A percentile compares a stretch with the other conserved stretches of the same genome.
Conservation (phyloP, 2,113 vertebrate species). For the Centropus unirufus region DNA sequence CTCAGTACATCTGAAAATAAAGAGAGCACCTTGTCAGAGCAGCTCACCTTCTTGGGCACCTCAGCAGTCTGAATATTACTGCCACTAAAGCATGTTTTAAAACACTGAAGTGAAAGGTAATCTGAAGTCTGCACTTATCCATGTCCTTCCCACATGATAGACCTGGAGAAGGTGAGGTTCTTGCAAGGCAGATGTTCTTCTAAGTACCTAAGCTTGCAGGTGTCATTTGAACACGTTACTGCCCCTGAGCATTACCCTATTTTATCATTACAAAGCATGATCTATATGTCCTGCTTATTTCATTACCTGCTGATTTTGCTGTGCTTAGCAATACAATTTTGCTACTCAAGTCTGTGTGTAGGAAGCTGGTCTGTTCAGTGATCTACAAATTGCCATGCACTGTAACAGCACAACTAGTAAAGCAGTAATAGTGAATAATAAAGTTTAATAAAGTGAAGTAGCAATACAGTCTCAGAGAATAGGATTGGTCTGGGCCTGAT, state of each 20-base stretch:
- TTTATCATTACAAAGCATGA: background rate
- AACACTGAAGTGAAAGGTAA: background rate
- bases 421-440: too few species aligned
- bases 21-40: background rate
- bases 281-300: background rate
- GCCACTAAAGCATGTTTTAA: background rate
- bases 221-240: background rate
- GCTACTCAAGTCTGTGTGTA: background rate
- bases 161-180: background rate
- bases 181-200: background rate
- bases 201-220: background rate
- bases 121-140: background rate
- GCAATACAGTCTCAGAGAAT: background rate
- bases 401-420: fast-evolving
- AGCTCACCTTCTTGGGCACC: background rate
- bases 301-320: background rate
- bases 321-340: background rate
- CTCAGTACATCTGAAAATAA: background rate
- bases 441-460: too few species aligned
- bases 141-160: fast-evolving
- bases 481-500: background rate
- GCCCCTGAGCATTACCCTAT: background rate
- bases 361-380: background rate
- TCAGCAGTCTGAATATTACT: background rate
- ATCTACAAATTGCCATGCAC: background rate